Conservation (phyloP, 2,113 vertebrate genomes). For the Heloderma charlesbogerti region DNA sequence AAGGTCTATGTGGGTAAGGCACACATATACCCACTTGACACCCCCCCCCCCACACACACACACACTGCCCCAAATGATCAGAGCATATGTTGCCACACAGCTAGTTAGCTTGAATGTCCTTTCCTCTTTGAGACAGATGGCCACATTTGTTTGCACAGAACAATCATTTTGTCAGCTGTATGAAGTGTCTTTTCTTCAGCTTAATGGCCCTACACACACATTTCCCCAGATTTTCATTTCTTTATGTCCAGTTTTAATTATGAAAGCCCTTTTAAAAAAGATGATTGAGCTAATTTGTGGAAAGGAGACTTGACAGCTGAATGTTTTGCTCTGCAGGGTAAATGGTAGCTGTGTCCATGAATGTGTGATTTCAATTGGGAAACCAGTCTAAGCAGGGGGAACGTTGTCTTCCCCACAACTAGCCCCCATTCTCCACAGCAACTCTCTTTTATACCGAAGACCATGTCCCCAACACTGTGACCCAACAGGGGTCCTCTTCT, state of each 20-base stretch:
- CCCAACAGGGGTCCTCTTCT: too few relatives aligned
- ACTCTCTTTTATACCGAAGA: not conserved
- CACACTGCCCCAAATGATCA: not conserved
- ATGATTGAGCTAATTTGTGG: not conserved
- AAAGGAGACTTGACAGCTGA: not conserved
- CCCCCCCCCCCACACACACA: not conserved
- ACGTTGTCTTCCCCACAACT: not conserved
- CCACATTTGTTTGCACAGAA: not conserved
- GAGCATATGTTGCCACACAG: not conserved
- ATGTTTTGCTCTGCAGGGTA: not conserved
- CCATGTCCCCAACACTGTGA: too few relatives aligned
- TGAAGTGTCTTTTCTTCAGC: not conserved
- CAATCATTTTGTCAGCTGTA: not conserved
- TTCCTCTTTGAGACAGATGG: constrained; percentile 1
- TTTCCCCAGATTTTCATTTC: not conserved
- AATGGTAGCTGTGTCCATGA: not conserved
- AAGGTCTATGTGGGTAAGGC: too few relatives aligned
- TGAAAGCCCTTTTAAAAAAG: not conserved
- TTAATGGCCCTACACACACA: not conserved
- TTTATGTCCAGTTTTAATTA: not conserved
- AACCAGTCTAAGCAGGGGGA: too few relatives aligned
- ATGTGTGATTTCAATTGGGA: not conserved
- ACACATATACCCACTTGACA: not conserved
- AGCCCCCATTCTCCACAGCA: not conserved
- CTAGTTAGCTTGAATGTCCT: not conserved